Conservation (phyloP, 2,797 vertebrate species). For the Falco novaeseelandiae region DNA sequence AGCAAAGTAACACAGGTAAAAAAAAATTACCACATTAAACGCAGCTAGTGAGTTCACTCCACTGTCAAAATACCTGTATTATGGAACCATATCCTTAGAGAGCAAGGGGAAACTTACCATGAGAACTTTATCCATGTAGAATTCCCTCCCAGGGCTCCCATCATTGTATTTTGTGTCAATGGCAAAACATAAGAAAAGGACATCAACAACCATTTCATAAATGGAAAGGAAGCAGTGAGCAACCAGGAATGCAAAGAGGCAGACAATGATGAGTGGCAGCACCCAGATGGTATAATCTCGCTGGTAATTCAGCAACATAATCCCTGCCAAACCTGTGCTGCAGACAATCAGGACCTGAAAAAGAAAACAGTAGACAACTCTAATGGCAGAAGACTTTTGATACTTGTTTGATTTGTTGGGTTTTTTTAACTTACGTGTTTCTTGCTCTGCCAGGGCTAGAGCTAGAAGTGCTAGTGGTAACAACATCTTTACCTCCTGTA, state of each 20-base stretch:
- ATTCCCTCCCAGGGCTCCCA: slow-evolving; percentile 92
- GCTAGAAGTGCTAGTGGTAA: background rate
- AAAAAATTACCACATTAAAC: background rate
- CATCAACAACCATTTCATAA: slow-evolving; percentile 98
- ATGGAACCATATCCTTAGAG: background rate
- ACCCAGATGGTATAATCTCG: slow-evolving; percentile 94
- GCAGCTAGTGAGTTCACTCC: background rate
- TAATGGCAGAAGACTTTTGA: background rate
- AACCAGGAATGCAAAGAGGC: slow-evolving; percentile 96
- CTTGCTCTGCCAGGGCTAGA: background rate
- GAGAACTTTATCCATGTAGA: slow-evolving; percentile 98
- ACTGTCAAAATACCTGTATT: background rate
- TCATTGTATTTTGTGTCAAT: slow-evolving; percentile 98
- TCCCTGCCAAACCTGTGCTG: slow-evolving; percentile 90
- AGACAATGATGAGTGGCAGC: slow-evolving; percentile 93
- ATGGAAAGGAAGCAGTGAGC: slow-evolving; percentile 98
- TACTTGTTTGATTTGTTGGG: background rate
- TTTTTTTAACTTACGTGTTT: background rate
- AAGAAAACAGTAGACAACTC: slow-evolving; percentile 5
- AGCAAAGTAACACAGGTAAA: background rate
- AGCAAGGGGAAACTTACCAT: slow-evolving; percentile 84
- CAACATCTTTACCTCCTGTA: background rate
- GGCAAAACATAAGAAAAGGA: slow-evolving; percentile 97
- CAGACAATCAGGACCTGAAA: slow-evolving; percentile 91
- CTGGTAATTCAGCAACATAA: slow-evolving; percentile 95